These are phyloP conservation scores for Xenops minutus DNA, from an alignment of 2,797 vertebrate species.

Conservation along the genomic window DNA sequence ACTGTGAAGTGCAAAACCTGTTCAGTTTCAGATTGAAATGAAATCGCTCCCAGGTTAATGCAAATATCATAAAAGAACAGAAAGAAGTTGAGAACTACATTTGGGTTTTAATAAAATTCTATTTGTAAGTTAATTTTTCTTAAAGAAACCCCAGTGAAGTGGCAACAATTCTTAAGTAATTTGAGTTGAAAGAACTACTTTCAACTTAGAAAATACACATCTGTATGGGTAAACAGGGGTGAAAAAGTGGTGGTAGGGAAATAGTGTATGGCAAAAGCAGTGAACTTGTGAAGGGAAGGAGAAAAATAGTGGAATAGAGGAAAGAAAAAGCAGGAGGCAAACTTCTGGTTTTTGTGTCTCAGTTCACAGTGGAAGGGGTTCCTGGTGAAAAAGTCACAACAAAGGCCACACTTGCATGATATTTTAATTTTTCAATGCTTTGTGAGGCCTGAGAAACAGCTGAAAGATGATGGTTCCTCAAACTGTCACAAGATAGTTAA, in stretches of 20 bases:
- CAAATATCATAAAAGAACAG: background rate
- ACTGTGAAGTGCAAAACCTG: background rate
- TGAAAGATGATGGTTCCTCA: background rate
- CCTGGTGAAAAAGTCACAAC: background rate
- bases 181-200: background rate
- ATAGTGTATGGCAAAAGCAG: background rate
- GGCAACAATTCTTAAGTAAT: background rate
- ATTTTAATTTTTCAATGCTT: background rate
- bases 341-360: background rate
- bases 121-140: background rate
- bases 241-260: background rate
- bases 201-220: background rate
- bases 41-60: background rate
- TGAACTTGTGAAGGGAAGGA: background rate
- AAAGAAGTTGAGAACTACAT: background rate
- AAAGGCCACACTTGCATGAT: background rate
- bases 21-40: background rate
- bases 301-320: background rate
- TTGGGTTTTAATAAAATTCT: background rate
- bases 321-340: background rate
- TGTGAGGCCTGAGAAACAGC: background rate
- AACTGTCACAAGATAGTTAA: background rate
- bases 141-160: background rate
- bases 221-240: background rate
- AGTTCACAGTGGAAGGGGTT: background rate